These are phyloP conservation scores for Phortica variegata DNA, from an alignment of 1,140 invertebrate species.

Conservation along the genomic window DNA sequence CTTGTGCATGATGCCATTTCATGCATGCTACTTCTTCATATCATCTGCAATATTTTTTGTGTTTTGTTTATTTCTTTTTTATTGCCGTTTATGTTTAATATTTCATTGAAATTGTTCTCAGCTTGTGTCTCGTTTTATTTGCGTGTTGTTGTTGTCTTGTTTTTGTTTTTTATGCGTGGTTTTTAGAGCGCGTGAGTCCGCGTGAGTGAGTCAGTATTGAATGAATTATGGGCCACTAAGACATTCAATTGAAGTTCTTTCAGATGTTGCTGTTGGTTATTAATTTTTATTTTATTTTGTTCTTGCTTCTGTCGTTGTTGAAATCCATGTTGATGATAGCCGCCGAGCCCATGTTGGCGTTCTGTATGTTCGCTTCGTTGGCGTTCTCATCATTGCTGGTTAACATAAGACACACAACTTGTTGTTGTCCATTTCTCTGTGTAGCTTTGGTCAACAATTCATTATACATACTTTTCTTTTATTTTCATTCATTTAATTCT, in stretches of 20 bases:
- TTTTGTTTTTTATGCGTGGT: constrained; percentile 14
- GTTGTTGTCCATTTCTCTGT: no score
- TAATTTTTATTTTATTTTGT: neutral
- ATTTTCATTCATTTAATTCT: no score
- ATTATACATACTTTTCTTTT: no score
- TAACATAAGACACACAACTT: no score
- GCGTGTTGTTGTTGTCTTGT: constrained; percentile 12
- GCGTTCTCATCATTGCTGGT: neutral
- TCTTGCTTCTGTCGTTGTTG: constrained; percentile 3
- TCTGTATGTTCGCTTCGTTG: no score
- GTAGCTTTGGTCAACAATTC: no score
- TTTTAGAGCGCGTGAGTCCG: constrained; percentile 30
- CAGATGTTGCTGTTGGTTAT: constrained; percentile 4
- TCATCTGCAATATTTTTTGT: no score
- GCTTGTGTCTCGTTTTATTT: constrained; percentile 12
- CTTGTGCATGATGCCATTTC: no score
- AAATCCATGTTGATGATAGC: constrained; percentile 16
- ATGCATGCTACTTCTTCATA: no score
- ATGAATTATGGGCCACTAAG: constrained; percentile 21
- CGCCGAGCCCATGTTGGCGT: constrained; percentile 10
- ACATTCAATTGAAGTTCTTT: neutral
- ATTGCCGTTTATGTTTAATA: no score
- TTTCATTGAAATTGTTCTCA: no score
- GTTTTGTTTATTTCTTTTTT: no score
- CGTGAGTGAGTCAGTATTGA: constrained; percentile 15